Conservation (phyloP, 2,113 vertebrate species). For the Nycticebus coucang region DNA sequence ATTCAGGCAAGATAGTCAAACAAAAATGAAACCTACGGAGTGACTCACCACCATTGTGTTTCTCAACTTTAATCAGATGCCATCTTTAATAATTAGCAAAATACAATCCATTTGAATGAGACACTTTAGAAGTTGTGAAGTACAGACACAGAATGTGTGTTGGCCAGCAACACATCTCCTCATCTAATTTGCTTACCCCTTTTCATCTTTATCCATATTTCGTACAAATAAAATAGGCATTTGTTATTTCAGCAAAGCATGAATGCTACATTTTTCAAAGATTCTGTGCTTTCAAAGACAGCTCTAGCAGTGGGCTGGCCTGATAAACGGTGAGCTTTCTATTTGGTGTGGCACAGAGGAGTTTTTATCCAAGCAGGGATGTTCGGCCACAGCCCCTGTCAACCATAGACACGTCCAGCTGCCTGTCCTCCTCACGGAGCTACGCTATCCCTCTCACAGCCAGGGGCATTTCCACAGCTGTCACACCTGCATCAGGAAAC, state of each 20-base stretch:
- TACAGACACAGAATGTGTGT: neutral
- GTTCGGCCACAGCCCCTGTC: neutral
- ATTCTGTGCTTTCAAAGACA: neutral
- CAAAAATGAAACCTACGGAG: neutral
- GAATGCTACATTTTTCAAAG: neutral
- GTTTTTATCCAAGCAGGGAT: neutral
- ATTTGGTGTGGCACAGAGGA: neutral
- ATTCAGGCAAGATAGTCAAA: neutral
- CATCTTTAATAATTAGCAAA: neutral
- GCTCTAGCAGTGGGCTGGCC: neutral
- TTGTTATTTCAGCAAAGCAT: neutral
- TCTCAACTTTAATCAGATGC: neutral
- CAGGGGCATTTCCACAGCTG: slow-evolving; percentile 65
- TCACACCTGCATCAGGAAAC: slow-evolving; percentile 77
- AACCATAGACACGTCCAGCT: neutral
- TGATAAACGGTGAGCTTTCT: neutral
- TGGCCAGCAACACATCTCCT: neutral
- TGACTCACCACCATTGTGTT: neutral
- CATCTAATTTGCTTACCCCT: neutral
- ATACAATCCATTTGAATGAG: neutral
- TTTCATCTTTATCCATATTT: neutral
- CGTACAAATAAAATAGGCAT: neutral
- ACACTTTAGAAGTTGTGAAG: neutral
- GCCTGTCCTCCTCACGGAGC: slow-evolving; percentile 49
- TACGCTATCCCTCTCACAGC: slow-evolving; percentile 48